These are phyloP conservation scores for Phoenoteleia sp. DNA, from an alignment of 2,888 invertebrate genomes.

Conservation along the genomic window DNA sequence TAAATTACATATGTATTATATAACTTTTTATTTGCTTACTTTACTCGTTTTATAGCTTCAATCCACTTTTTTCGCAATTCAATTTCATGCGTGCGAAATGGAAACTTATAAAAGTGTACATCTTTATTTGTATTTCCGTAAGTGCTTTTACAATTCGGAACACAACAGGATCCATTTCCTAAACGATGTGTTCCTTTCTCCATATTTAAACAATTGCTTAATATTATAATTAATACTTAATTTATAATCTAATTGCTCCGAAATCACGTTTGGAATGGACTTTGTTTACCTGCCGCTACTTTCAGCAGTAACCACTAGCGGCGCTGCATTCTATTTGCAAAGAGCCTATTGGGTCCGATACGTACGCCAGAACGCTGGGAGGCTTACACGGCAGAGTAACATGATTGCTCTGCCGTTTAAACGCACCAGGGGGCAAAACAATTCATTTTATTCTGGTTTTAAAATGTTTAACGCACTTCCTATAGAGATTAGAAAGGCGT, in stretches of 20 bases:
- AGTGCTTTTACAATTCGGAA: background rate
- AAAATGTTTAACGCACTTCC: too few species aligned
- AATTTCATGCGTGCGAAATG: background rate
- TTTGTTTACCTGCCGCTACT: slow-evolving; percentile 1
- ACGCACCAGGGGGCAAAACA: too few species aligned
- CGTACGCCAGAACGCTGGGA: too few species aligned
- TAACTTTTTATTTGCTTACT: background rate
- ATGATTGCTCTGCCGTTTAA: too few species aligned
- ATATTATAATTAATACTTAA: background rate
- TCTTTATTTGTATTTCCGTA: background rate
- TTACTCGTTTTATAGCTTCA: slow-evolving; percentile 10
- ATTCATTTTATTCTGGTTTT: too few species aligned
- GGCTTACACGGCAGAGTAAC: too few species aligned
- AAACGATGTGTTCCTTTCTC: background rate
- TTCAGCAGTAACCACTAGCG: background rate
- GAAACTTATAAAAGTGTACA: background rate
- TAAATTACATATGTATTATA: background rate
- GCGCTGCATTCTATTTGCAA: slow-evolving; percentile 1
- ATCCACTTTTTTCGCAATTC: slow-evolving; percentile 14
- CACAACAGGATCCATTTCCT: slow-evolving; percentile 12
- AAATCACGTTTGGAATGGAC: slow-evolving; percentile 2
- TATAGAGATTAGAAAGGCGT: too few species aligned
- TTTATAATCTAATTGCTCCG: background rate
- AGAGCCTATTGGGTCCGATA: slow-evolving; percentile 1
- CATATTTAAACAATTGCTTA: background rate